These are phyloP conservation scores for Ormyrus thymus DNA, from an alignment of 2,888 invertebrate genomes.

Conservation along the genomic window DNA sequence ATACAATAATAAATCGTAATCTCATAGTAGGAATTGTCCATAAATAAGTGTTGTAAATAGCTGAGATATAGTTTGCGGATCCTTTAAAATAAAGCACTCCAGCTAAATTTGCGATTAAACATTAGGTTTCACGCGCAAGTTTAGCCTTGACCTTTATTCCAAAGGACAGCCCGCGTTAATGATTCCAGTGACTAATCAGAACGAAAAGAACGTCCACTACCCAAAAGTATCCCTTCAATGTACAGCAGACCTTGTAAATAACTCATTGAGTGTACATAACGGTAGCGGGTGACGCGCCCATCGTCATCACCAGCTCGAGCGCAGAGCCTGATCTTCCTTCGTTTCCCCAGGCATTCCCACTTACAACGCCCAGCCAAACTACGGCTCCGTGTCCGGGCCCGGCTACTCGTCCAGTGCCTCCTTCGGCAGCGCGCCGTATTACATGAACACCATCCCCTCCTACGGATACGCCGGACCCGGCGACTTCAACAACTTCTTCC, in stretches of 20 bases:
- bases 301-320: not conserved
- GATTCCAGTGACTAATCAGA: too few species aligned
- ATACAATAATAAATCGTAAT: too few species aligned
- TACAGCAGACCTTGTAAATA: not conserved
- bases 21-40: too few species aligned
- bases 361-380: not conserved
- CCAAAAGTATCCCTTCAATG: too few species aligned
- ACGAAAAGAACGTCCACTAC: too few species aligned
- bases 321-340: not conserved
- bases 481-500: conserved; percentile 55
- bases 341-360: conserved; percentile 11
- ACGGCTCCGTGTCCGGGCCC: not conserved
- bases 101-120: too few species aligned
- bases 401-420: conserved; percentile 16
- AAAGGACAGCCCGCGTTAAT: too few species aligned
- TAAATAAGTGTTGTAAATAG: too few species aligned
- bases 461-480: not conserved
- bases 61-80: too few species aligned
- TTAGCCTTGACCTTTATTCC: too few species aligned
- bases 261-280: not conserved
- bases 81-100: too few species aligned
- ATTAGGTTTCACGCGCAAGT: too few species aligned
- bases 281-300: not conserved
- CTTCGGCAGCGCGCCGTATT: not conserved
- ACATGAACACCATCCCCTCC: not conserved